phyloP scores from a whole-genome alignment of 2,888 invertebrate species.

The Cylindroiulus punctatus region DNA sequence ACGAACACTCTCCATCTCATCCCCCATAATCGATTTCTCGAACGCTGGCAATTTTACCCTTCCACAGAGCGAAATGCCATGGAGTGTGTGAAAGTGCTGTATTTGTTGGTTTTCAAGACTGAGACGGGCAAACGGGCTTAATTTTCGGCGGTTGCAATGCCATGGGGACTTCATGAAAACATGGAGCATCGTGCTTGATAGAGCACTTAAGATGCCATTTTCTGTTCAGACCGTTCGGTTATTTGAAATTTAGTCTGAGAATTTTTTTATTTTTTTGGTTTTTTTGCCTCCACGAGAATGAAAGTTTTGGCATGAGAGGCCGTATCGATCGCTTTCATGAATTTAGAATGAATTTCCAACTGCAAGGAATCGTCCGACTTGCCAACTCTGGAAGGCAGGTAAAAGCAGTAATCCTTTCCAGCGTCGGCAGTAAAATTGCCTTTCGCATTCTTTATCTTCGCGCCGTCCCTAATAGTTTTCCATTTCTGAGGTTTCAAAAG shows the following conservation, averaged over 20 bases:
- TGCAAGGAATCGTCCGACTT: conserved; percentile 5
- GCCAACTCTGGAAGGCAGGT: conserved; percentile 3
- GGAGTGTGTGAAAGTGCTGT: no score
- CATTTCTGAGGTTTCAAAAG: conserved; percentile 32
- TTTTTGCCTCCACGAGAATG: background rate
- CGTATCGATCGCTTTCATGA: conserved; percentile 32
- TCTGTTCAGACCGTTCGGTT: background rate
- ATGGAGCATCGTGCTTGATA: background rate
- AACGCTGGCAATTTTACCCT: no score
- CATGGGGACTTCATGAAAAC: no score
- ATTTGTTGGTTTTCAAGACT: no score
- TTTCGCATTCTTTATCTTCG: conserved; percentile 24
- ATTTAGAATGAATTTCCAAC: conserved; percentile 25
- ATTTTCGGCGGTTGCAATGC: no score
- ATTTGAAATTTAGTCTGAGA: background rate
- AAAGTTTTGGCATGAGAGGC: conserved; percentile 32
- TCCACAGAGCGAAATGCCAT: no score
- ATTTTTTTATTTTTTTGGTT: background rate
- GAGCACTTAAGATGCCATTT: background rate
- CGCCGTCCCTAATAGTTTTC: conserved; percentile 26
- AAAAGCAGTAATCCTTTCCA: conserved; percentile 6
- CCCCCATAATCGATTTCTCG: no score
- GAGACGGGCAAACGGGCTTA: no score
- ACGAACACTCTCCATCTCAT: no score
- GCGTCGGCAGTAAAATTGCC: conserved; percentile 23